phyloP scores from a whole-genome alignment of 2,888 invertebrate genomes.

The Diplolepis rosae region DNA sequence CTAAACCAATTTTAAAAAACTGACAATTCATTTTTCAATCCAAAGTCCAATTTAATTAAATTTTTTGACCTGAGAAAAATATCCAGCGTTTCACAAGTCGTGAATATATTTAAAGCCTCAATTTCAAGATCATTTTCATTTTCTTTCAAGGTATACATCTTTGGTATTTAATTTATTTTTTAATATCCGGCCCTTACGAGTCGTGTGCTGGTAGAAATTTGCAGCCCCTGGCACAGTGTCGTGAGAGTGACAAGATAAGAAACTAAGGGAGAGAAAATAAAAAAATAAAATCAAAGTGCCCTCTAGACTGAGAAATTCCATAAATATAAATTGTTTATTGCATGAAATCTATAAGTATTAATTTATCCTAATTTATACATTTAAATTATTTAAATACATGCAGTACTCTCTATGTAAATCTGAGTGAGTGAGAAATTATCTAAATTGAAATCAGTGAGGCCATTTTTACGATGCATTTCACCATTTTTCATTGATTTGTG shows the following conservation, averaged over 20 bases:
- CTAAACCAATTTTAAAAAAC: no score
- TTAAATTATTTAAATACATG: no score
- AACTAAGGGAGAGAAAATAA: conserved; percentile 25
- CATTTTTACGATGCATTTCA: no score
- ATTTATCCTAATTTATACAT: no score
- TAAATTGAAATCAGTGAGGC: no score
- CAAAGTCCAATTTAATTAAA: conserved; percentile 5
- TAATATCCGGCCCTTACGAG: conserved; percentile 52
- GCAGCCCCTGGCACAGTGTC: neutral
- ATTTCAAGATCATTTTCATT: neutral
- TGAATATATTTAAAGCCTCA: conserved; percentile 9
- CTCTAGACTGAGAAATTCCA: neutral
- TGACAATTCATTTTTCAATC: no score
- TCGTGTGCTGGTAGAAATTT: conserved; percentile 26
- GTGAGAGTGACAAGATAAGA: conserved; percentile 8
- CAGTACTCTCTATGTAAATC: no score
- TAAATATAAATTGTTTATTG: neutral
- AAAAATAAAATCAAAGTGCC: conserved; percentile 1
- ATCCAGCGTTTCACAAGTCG: neutral
- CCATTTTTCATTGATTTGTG: no score
- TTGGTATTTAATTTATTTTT: conserved; percentile 52
- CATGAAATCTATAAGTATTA: neutral
- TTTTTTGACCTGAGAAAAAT: neutral
- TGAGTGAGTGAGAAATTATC: no score
- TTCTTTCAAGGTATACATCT: conserved; percentile 27